Percentiles rank a stretch among this genome's conserved stretches.
Conservation (phyloP, 2,113 vertebrate species). For the Syrrhaptes paradoxus region DNA sequence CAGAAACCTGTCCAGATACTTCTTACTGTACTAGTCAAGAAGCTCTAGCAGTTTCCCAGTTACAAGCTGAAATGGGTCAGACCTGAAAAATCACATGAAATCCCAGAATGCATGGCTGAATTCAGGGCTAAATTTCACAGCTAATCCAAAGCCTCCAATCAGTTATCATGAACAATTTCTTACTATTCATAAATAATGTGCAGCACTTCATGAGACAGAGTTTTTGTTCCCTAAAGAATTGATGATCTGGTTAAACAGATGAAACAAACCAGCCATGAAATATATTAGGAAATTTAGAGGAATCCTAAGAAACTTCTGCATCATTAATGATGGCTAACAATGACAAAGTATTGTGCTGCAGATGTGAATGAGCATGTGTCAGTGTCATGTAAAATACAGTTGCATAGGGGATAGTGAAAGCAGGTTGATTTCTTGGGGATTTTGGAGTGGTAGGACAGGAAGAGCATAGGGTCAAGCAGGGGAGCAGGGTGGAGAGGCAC, state of each 20-base stretch:
- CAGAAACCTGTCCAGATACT: neutral
- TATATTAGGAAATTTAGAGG: neutral
- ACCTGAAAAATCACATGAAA: neutral
- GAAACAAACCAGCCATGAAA: neutral
- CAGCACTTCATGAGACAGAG: neutral
- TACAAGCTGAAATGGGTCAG: neutral
- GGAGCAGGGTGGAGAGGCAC: neutral
- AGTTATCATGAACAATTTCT: neutral
- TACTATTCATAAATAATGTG: neutral
- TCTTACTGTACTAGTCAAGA: neutral
- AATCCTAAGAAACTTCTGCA: neutral
- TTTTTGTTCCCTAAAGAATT: neutral
- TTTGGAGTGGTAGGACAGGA: neutral
- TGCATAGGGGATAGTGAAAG: neutral
- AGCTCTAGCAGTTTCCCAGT: neutral
- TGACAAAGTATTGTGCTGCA: neutral
- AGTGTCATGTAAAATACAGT: neutral
- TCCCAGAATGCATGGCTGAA: neutral
- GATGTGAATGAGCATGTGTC: neutral
- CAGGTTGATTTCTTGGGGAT: neutral
- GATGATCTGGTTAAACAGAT: neutral
- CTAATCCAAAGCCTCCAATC: neutral
- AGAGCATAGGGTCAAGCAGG: neutral
- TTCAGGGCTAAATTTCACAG: neutral
- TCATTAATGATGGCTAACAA: neutral